These are phyloP conservation scores for Pollachius pollachius DNA, from an alignment of 2,113 vertebrate species.

Conservation along the genomic window DNA sequence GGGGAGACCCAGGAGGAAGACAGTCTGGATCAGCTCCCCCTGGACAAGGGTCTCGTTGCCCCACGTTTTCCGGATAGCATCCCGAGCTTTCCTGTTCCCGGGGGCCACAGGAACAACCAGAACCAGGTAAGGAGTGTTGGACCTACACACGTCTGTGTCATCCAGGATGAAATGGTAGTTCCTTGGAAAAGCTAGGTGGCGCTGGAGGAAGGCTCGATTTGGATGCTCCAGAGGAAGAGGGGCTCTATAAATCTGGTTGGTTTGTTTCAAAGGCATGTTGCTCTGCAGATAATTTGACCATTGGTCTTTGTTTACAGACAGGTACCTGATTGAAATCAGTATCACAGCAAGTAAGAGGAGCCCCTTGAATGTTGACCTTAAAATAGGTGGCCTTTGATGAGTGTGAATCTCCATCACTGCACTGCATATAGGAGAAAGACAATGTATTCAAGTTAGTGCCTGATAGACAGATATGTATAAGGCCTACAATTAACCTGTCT, in stretches of 20 bases:
- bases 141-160: slow-evolving; percentile 54
- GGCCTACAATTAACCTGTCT: too few relatives aligned
- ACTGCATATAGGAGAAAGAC: too few relatives aligned
- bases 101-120: slow-evolving; percentile 71
- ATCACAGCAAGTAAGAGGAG: too few relatives aligned
- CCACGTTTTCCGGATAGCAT: slow-evolving; percentile 73
- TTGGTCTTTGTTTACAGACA: too few relatives aligned
- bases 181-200: slow-evolving; percentile 51
- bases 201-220: background rate
- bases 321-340: too few relatives aligned
- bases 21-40: slow-evolving; percentile 46
- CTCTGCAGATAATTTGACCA: slow-evolving; percentile 4
- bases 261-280: background rate
- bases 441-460: too few relatives aligned
- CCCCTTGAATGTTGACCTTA: too few relatives aligned
- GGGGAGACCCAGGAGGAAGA: slow-evolving; percentile 67
- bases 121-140: slow-evolving; percentile 69
- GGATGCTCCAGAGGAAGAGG: background rate
- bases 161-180: slow-evolving; percentile 73
- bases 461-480: too few relatives aligned
- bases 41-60: slow-evolving; percentile 59
- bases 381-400: too few relatives aligned
- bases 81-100: slow-evolving; percentile 27
- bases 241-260: accelerated
- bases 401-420: too few relatives aligned